phyloP scores from a whole-genome alignment of 2,888 invertebrate genomes.

The Merodon equestris region DNA sequence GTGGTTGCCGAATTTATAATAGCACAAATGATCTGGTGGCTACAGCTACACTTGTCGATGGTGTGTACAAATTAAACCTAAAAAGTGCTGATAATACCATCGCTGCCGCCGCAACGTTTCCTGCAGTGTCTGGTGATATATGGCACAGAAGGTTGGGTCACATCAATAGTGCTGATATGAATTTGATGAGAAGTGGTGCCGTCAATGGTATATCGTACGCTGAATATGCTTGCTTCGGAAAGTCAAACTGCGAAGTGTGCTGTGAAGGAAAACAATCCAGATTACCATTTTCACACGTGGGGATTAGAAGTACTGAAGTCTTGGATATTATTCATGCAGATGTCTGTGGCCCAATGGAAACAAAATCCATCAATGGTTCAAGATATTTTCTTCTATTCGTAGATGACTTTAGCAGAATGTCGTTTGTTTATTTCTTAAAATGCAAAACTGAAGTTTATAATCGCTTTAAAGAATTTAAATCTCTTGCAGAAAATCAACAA shows the following conservation, averaged over 20 bases:
- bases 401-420: neutral
- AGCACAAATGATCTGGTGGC: slow-evolving; percentile 7
- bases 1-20: slow-evolving; percentile 12
- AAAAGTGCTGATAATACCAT: neutral
- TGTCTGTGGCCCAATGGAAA: no score
- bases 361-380: slow-evolving; percentile 32
- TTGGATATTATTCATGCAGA: slow-evolving; percentile 40
- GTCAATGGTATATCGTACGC: slow-evolving; percentile 18
- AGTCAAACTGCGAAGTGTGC: slow-evolving; percentile 29
- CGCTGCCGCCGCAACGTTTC: no score
- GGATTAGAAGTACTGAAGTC: slow-evolving; percentile 16
- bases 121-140: slow-evolving; percentile 7
- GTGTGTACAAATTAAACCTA: slow-evolving; percentile 23
- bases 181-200: slow-evolving; percentile 22
- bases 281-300: slow-evolving; percentile 35
- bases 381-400: slow-evolving; percentile 25
- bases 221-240: slow-evolving; percentile 8
- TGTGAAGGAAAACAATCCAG: slow-evolving; percentile 31
- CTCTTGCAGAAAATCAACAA: slow-evolving; percentile 34
- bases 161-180: slow-evolving; percentile 17
- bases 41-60: slow-evolving; percentile 1
- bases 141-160: slow-evolving; percentile 33
- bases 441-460: slow-evolving; percentile 3
- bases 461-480: slow-evolving; percentile 1
- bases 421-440: slow-evolving; percentile 4